phyloP scores from a whole-genome alignment of 1,140 invertebrate species.

The Myzus persicae region DNA sequence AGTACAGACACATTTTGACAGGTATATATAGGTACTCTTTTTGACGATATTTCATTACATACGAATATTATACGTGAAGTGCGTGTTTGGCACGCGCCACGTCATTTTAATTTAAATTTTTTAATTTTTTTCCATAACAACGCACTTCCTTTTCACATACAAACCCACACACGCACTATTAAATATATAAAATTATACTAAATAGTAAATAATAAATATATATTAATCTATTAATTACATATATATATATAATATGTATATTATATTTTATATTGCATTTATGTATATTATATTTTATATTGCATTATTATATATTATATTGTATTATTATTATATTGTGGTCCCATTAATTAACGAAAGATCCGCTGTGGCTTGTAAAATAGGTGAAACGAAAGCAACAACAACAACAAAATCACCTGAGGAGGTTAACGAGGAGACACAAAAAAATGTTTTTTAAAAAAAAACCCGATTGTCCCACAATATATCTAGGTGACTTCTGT shows the following conservation, averaged over 20 bases:
- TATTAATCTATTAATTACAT: not conserved
- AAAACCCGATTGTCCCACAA: not conserved
- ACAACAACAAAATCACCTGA: not conserved
- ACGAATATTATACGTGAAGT: constrained; percentile 15
- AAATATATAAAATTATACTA: too few relatives aligned
- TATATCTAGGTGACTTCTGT: not conserved
- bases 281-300: not conserved
- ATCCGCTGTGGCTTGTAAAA: not conserved
- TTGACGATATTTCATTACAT: constrained; percentile 45
- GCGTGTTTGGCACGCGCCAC: constrained; percentile 55
- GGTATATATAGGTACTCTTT: not conserved
- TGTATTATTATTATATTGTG: not conserved
- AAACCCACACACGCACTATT: not conserved
- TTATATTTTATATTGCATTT: too few relatives aligned
- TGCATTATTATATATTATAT: not conserved
- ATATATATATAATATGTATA: not conserved
- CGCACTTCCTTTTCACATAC: not conserved
- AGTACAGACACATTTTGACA: not conserved
- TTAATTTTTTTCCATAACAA: constrained; percentile 11
- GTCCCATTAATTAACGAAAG: constrained; percentile 36
- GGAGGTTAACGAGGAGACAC: not conserved
- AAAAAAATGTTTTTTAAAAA: not conserved
- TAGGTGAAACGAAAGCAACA: not conserved
- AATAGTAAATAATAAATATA: too few relatives aligned
- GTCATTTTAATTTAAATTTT: constrained; percentile 38